phyloP scores from a whole-genome alignment of 1,140 invertebrate genomes.

The Bombus huntii region DNA sequence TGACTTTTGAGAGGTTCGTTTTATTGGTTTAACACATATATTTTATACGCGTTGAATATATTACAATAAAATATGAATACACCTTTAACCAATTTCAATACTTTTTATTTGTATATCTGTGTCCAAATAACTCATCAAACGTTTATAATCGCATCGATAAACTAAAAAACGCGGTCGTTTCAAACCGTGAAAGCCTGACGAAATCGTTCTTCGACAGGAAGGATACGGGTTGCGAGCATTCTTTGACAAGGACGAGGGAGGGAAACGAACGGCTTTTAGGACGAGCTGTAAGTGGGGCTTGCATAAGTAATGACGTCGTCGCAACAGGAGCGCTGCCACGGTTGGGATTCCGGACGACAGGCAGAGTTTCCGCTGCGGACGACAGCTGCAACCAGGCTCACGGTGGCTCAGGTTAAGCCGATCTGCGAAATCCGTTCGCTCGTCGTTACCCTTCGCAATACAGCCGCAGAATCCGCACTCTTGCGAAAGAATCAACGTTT shows the following conservation, averaged over 20 bases:
- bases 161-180: neutral
- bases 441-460: constrained; percentile 70
- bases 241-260: constrained; percentile 43
- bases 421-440: constrained; percentile 78
- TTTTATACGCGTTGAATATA: neutral
- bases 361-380: constrained; percentile 65
- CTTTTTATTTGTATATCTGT: neutral
- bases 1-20: neutral
- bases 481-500: constrained; percentile 37
- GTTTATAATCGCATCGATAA: neutral
- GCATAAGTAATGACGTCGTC: constrained; percentile 75
- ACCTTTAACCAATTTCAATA: neutral
- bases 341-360: constrained; percentile 70
- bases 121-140: neutral
- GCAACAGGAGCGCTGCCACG: constrained; percentile 64
- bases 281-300: constrained; percentile 73
- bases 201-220: constrained; percentile 19
- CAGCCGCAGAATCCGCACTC: constrained; percentile 70
- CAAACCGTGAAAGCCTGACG: constrained; percentile 39
- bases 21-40: neutral
- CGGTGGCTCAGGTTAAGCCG: constrained; percentile 79
- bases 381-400: constrained; percentile 78
- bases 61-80: too few relatives aligned
- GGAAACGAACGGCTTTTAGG: constrained; percentile 71
- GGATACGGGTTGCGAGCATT: constrained; percentile 60